Conservation (phyloP, 2,113 vertebrate species). For the Megaleporinus macrocephalus region DNA sequence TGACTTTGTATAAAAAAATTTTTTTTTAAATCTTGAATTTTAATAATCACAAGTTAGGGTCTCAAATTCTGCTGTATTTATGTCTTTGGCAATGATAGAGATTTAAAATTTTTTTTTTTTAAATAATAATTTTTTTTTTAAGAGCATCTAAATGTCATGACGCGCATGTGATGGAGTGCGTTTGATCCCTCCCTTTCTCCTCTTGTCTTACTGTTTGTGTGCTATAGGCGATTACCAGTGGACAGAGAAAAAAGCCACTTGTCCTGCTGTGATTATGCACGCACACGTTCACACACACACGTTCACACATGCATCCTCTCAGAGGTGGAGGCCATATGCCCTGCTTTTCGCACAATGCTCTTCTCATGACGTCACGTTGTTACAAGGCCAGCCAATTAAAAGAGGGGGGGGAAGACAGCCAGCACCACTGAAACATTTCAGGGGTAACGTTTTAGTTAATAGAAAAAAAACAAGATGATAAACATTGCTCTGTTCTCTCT, state of each 20-base stretch:
- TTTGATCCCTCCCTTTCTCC: too few relatives aligned
- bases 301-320: slow-evolving; percentile 31
- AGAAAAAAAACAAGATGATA: neutral
- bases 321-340: slow-evolving; percentile 71
- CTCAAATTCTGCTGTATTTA: too few relatives aligned
- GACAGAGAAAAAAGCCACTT: slow-evolving; percentile 14
- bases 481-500: neutral
- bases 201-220: neutral
- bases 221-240: slow-evolving; percentile 7
- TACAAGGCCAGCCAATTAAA: slow-evolving; percentile 31
- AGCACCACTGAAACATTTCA: neutral
- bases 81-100: too few relatives aligned
- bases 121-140: too few relatives aligned
- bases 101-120: too few relatives aligned
- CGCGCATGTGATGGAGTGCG: too few relatives aligned
- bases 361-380: slow-evolving; percentile 65
- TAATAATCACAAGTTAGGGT: too few relatives aligned
- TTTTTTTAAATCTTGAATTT: too few relatives aligned
- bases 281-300: slow-evolving; percentile 29
- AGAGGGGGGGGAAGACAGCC: slow-evolving; percentile 3
- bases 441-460: neutral
- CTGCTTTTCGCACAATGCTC: slow-evolving; percentile 67
- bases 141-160: too few relatives aligned
- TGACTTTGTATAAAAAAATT: too few relatives aligned
- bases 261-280: slow-evolving; percentile 34